Conservation (phyloP, 2,113 vertebrate species). For the Axis porcinus region DNA sequence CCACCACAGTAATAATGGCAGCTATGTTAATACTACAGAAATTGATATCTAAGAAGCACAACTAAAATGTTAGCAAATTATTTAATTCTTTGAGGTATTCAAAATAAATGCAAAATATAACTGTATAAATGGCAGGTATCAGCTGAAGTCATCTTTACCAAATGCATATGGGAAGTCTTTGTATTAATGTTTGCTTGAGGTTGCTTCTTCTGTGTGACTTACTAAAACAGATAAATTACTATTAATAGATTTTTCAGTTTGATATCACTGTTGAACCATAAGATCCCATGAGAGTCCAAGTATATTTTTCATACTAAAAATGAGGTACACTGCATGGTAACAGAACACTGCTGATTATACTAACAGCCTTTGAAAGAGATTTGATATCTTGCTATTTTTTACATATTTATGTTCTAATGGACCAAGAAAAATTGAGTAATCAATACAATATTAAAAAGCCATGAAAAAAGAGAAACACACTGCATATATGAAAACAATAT, state of each 20-base stretch:
- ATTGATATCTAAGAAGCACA: slow-evolving; percentile 9
- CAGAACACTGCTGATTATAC: slow-evolving; percentile 29
- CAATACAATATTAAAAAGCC: not conserved
- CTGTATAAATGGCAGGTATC: not conserved
- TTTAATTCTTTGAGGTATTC: not conserved
- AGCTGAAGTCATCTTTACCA: not conserved
- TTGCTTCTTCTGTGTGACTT: not conserved
- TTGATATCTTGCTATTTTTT: slow-evolving; percentile 24
- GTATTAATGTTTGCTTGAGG: not conserved
- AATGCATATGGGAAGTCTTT: not conserved
- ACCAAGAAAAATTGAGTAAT: not conserved
- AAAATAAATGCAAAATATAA: slow-evolving; percentile 10
- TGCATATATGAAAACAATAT: slow-evolving; percentile 5
- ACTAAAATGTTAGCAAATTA: not conserved
- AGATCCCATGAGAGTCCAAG: not conserved
- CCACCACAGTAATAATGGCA: not conserved
- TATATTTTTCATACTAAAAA: slow-evolving; percentile 26
- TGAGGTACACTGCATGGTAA: slow-evolving; percentile 1
- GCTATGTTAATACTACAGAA: not conserved
- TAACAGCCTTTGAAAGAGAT: slow-evolving; percentile 49
- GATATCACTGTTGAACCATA: not conserved
- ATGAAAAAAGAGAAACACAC: not conserved
- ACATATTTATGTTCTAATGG: slow-evolving; percentile 7
- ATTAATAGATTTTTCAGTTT: not conserved
- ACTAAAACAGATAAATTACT: not conserved